phyloP scores from a whole-genome alignment of 2,888 invertebrate genomes.

The Cataglyphis albicans region DNA sequence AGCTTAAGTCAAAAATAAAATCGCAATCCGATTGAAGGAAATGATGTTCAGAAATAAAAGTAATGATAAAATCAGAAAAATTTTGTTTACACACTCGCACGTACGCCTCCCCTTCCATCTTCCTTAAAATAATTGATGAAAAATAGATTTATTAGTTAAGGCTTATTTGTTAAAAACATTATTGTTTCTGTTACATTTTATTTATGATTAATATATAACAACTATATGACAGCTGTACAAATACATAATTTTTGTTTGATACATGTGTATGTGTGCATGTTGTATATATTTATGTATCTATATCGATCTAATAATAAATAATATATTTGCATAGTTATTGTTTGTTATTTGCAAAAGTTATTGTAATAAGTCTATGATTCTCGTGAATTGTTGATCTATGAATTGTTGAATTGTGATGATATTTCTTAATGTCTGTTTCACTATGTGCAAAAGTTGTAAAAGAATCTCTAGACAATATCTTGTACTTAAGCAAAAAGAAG shows the following conservation, averaged over 20 bases:
- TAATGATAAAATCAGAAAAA: neutral
- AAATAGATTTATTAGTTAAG: neutral
- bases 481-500: slow-evolving; percentile 15
- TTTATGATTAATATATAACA: slow-evolving; percentile 39
- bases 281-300: neutral
- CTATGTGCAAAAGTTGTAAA: slow-evolving; percentile 36
- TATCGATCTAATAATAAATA: slow-evolving; percentile 45
- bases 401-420: neutral
- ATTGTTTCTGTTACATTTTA: slow-evolving; percentile 38
- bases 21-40: neutral
- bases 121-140: slow-evolving; percentile 1
- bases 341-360: neutral
- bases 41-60: neutral
- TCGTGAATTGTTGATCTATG: slow-evolving; percentile 4
- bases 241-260: slow-evolving; percentile 39
- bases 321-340: slow-evolving; percentile 20
- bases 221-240: slow-evolving; percentile 47
- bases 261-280: no score
- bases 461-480: slow-evolving; percentile 29
- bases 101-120: neutral
- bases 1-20: slow-evolving; percentile 61
- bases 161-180: neutral
- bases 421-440: slow-evolving; percentile 18
- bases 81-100: neutral
- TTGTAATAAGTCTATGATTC: slow-evolving; percentile 45